phyloP scores from a whole-genome alignment of 2,797 vertebrate species.

The Crenuchus spilurus region DNA sequence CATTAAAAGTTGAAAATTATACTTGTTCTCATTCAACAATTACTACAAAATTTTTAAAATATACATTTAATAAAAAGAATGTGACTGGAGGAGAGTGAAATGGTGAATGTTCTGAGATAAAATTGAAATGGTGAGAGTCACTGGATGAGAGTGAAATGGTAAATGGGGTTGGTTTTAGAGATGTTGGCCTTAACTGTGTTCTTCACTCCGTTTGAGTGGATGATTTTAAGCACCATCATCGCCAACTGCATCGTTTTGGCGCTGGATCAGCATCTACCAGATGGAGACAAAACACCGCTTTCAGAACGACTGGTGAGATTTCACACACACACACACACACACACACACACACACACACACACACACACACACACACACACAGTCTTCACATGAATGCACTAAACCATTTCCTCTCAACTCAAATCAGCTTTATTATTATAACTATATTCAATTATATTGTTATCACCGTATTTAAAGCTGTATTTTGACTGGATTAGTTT shows the following conservation, averaged over 20 bases:
- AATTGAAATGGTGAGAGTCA: not conserved
- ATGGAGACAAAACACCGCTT: slow-evolving; percentile 92
- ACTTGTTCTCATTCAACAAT: too few species aligned
- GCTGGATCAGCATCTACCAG: slow-evolving; percentile 92
- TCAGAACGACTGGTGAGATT: slow-evolving; percentile 90
- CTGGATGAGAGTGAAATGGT: not conserved
- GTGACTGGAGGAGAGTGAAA: not conserved
- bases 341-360: not conserved
- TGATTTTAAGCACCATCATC: slow-evolving; percentile 96
- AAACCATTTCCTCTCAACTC: too few species aligned
- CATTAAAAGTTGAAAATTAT: too few species aligned
- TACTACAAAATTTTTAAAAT: too few species aligned
- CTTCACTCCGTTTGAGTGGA: slow-evolving; percentile 91
- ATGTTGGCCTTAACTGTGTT: slow-evolving; percentile 66
- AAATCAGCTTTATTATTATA: too few species aligned
- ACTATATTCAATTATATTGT: too few species aligned
- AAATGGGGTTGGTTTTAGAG: not conserved
- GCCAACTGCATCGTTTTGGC: slow-evolving; percentile 95
- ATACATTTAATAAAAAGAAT: too few species aligned
- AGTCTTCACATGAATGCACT: not conserved
- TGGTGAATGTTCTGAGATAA: not conserved
- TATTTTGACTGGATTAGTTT: too few species aligned
- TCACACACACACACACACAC: not conserved
- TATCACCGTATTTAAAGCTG: too few species aligned
- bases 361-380: not conserved